These are phyloP conservation scores for Oryzias woworae DNA, from an alignment of 2,113 vertebrate genomes.

Conservation along the genomic window DNA sequence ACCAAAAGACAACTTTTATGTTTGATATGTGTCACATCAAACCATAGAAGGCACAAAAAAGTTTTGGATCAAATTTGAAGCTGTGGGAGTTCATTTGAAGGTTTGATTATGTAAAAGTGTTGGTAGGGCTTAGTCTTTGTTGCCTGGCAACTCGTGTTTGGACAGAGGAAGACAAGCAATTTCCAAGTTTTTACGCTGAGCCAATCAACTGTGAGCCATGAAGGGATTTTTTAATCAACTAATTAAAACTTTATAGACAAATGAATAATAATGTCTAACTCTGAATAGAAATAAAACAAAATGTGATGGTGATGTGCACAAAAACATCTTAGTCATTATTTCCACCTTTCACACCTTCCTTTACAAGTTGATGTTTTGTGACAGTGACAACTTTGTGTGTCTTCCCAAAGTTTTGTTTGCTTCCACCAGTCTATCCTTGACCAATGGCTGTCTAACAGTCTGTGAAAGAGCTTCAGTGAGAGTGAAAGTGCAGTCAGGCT, in stretches of 20 bases:
- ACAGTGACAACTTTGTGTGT: too few species aligned
- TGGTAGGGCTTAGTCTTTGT: constrained; percentile 1
- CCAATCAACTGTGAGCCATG: constrained; percentile 4
- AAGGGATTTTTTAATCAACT: background rate
- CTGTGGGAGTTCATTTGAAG: constrained; percentile 8
- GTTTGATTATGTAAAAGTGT: background rate
- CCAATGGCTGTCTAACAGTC: background rate
- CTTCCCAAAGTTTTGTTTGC: too few species aligned
- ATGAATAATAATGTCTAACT: too few species aligned
- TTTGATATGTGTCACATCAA: background rate
- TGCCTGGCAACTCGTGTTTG: constrained; percentile 15
- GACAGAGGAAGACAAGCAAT: constrained; percentile 1
- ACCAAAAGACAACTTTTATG: background rate
- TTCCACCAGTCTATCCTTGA: too few species aligned
- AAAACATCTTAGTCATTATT: too few species aligned
- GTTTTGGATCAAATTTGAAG: constrained; percentile 1
- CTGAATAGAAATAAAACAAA: too few species aligned
- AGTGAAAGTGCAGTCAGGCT: constrained; percentile 35
- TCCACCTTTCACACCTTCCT: too few species aligned
- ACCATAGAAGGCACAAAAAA: too few species aligned
- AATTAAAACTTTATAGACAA: background rate
- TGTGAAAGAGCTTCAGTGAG: constrained; percentile 22
- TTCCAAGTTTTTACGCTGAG: constrained; percentile 14
- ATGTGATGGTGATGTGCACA: too few species aligned
- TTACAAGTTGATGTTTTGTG: too few species aligned